A percentile compares a stretch with the other conserved stretches of the same genome.
These are phyloP conservation scores for Drosophila albomicans DNA, from an alignment of 1,140 invertebrate species.

Conservation along the genomic window DNA sequence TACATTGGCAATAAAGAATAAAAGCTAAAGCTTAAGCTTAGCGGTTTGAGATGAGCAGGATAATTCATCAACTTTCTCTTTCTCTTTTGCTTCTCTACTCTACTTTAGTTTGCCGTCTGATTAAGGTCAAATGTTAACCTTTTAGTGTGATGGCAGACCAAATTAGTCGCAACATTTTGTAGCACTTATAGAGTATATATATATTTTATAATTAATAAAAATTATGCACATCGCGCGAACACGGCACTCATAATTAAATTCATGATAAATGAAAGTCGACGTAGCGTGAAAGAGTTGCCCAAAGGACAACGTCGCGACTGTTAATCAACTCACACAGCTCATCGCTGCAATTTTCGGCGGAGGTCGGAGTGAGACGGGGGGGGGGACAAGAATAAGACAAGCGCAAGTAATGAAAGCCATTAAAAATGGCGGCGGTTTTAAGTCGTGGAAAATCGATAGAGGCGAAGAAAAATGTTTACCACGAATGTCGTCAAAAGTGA, in stretches of 20 bases:
- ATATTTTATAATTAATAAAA: slow-evolving; percentile 57
- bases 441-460: slow-evolving; percentile 68
- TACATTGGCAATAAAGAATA: not conserved
- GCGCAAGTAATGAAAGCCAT: slow-evolving; percentile 76
- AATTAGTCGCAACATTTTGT: slow-evolving; percentile 8
- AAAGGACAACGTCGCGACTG: slow-evolving; percentile 50
- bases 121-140: slow-evolving; percentile 7
- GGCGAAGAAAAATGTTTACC: slow-evolving; percentile 32
- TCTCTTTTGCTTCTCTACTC: not conserved
- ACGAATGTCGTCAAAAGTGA: slow-evolving; percentile 63
- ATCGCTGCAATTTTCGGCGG: slow-evolving; percentile 3
- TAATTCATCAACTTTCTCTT: slow-evolving; percentile 5
- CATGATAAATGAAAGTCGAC: slow-evolving; percentile 58
- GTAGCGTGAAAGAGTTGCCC: slow-evolving; percentile 34
- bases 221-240: slow-evolving; percentile 40
- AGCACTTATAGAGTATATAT: slow-evolving; percentile 7
- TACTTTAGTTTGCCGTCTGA: not conserved
- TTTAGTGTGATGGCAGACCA: not conserved
- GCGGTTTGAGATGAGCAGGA: not conserved
- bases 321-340: slow-evolving; percentile 72
- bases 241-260: slow-evolving; percentile 68
- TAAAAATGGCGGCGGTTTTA: slow-evolving; percentile 78
- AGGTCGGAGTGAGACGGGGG: too few species aligned
- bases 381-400: slow-evolving; percentile 10
- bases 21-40: not conserved